Percentiles rank a stretch among this genome's conserved stretches.
These are phyloP conservation scores for Rhinichthys klamathensis DNA, from an alignment of 2,113 vertebrate genomes.

Conservation along the genomic window DNA sequence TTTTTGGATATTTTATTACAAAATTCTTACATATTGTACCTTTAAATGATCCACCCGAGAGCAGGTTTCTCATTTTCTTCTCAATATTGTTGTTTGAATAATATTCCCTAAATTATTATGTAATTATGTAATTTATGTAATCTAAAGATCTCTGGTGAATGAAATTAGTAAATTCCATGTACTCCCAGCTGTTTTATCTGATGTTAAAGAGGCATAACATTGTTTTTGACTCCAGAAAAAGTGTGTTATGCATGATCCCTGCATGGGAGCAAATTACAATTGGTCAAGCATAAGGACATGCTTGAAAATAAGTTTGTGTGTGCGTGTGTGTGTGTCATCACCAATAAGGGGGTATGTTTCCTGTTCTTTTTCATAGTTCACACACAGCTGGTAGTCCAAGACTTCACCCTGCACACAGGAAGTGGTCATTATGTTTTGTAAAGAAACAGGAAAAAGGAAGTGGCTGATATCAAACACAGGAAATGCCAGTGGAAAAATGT, in stretches of 20 bases:
- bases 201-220: too few species aligned
- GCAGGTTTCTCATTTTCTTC: background rate
- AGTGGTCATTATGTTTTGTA: constrained; percentile 42
- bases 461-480: constrained; percentile 50
- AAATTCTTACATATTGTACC: too few species aligned
- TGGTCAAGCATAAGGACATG: background rate
- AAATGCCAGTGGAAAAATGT: constrained; percentile 52
- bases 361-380: constrained; percentile 75
- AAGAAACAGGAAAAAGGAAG: constrained; percentile 53
- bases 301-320: background rate
- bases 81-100: background rate
- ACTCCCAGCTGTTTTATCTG: too few species aligned
- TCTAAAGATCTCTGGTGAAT: background rate
- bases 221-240: too few species aligned
- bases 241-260: background rate
- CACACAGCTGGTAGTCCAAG: constrained; percentile 77
- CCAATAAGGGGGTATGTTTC: constrained; percentile 77
- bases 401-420: constrained; percentile 66
- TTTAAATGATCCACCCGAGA: background rate
- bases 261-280: background rate
- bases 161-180: background rate
- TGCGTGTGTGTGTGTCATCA: constrained; percentile 64
- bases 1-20: too few species aligned
- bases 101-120: background rate
- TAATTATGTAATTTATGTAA: background rate